phyloP scores from a whole-genome alignment of 2,888 invertebrate genomes.

The Thalpophila matura region DNA sequence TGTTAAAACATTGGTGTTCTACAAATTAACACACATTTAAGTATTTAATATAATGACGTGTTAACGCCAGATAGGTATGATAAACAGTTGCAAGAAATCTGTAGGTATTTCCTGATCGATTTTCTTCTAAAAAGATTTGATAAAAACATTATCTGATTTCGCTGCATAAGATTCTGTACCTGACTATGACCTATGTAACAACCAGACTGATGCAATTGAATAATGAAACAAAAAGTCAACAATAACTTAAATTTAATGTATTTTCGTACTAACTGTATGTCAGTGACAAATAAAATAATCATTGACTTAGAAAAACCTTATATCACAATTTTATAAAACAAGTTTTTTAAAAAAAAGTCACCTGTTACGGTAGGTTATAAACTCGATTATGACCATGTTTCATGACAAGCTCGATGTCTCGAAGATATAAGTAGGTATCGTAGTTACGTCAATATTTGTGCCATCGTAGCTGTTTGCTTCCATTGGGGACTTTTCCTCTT shows the following conservation, averaged over 20 bases:
- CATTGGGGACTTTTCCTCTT: not conserved
- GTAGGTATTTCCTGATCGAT: too few species aligned
- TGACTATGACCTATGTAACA: too few species aligned
- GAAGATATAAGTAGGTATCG: not conserved
- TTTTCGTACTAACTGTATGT: constrained; percentile 39
- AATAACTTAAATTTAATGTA: constrained; percentile 42
- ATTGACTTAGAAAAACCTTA: constrained; percentile 50
- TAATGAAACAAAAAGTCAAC: constrained; percentile 6
- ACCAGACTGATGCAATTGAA: too few species aligned
- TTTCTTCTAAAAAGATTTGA: too few species aligned
- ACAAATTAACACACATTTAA: too few species aligned
- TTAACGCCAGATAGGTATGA: too few species aligned
- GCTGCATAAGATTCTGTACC: too few species aligned
- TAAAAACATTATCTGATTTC: too few species aligned
- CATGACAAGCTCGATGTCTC: too few species aligned
- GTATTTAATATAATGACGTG: too few species aligned
- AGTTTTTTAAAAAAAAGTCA: not conserved
- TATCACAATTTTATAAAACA: constrained; percentile 39
- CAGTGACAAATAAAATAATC: constrained; percentile 26
- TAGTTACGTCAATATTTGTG: not conserved
- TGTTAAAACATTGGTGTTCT: too few species aligned
- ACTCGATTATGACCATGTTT: not conserved
- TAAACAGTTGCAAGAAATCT: not conserved
- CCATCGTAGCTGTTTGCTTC: not conserved
- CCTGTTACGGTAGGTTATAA: constrained; percentile 3